Conservation (phyloP, 2,888 invertebrate genomes). For the Brachyptera risi region DNA sequence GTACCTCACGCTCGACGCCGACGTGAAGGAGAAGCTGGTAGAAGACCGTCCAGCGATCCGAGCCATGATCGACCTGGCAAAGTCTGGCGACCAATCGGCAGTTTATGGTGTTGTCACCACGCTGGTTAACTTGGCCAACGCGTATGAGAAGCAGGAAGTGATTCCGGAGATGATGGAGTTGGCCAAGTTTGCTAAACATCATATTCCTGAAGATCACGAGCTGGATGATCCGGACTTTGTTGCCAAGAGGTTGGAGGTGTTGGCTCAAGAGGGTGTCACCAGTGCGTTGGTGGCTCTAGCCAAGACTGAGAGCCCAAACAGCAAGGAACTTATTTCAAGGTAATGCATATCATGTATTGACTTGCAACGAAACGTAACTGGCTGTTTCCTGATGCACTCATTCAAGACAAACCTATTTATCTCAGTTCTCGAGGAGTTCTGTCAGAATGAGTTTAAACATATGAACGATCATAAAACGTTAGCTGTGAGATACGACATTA, state of each 20-base stretch:
- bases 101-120: constrained; percentile 91
- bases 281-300: constrained; percentile 82
- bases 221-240: constrained; percentile 85
- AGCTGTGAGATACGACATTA: too few relatives aligned
- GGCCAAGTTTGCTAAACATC: constrained; percentile 98
- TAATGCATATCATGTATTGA: too few relatives aligned
- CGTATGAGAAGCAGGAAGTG: constrained; percentile 95
- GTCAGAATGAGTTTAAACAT: too few relatives aligned
- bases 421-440: too few relatives aligned
- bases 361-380: too few relatives aligned
- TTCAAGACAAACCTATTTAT: too few relatives aligned
- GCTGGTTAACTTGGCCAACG: constrained; percentile 94
- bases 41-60: constrained; percentile 79
- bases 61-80: constrained; percentile 85
- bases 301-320: constrained; percentile 91
- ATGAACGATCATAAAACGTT: too few relatives aligned
- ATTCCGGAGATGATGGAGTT: constrained; percentile 95
- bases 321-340: constrained; percentile 83
- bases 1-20: constrained; percentile 94
- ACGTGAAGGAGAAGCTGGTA: constrained; percentile 94
- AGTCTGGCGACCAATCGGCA: constrained; percentile 80
- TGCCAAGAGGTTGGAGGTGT: constrained; percentile 57
- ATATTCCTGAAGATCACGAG: constrained; percentile 95
- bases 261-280: constrained; percentile 85
- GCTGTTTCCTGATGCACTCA: too few relatives aligned